These are phyloP conservation scores for Caranx melampygus DNA, from an alignment of 2,113 vertebrate species.

Conservation along the genomic window DNA sequence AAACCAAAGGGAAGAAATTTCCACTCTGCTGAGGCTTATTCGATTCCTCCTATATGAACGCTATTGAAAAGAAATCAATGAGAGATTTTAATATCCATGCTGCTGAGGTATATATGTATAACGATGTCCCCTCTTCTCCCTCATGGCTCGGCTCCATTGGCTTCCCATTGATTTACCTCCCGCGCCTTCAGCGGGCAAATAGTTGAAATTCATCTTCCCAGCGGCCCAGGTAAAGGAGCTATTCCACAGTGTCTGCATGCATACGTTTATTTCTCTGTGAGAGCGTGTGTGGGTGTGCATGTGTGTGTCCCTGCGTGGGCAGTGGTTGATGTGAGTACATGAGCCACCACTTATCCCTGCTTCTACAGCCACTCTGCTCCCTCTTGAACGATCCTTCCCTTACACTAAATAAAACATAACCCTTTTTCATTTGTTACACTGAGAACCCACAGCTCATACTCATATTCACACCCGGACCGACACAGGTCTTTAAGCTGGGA, in stretches of 20 bases:
- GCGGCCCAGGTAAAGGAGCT: slow-evolving; percentile 33
- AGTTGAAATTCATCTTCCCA: slow-evolving; percentile 69
- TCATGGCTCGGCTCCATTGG: slow-evolving; percentile 24
- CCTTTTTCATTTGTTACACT: slow-evolving; percentile 63
- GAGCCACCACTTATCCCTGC: slow-evolving; percentile 53
- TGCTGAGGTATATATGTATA: slow-evolving; percentile 29
- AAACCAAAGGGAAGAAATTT: slow-evolving; percentile 39
- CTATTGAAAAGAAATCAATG: slow-evolving; percentile 67
- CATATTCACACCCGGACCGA: slow-evolving; percentile 62
- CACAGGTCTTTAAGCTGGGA: slow-evolving; percentile 44
- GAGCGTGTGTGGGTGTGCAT: slow-evolving; percentile 3
- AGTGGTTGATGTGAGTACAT: slow-evolving; percentile 12
- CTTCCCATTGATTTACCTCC: slow-evolving; percentile 71
- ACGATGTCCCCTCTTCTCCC: slow-evolving; percentile 6
- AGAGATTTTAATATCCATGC: slow-evolving; percentile 61
- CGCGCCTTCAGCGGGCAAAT: slow-evolving; percentile 46
- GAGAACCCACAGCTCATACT: slow-evolving; percentile 55
- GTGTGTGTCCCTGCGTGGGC: slow-evolving; percentile 33
- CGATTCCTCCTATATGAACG: slow-evolving; percentile 43
- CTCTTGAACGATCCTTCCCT: slow-evolving; percentile 66
- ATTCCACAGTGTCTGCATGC: slow-evolving; percentile 41
- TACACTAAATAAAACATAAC: slow-evolving; percentile 79
- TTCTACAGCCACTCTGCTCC: slow-evolving; percentile 58
- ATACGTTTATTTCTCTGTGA: slow-evolving; percentile 18
- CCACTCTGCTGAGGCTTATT: slow-evolving; percentile 38